These are phyloP conservation scores for Anas capensis DNA, from an alignment of 2,797 vertebrate genomes.

Conservation along the genomic window DNA sequence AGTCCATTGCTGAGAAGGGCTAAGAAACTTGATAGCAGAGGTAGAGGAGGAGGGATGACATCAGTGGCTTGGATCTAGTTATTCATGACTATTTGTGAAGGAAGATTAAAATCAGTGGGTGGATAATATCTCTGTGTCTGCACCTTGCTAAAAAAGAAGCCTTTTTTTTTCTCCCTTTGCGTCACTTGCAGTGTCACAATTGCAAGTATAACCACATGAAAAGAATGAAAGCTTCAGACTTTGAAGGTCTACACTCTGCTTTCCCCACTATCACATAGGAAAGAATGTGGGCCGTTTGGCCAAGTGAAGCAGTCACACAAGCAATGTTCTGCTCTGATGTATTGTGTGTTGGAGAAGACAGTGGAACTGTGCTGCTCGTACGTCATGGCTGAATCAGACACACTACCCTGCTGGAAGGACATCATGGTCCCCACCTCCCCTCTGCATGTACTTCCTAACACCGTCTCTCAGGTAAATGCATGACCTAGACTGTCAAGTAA, in stretches of 20 bases:
- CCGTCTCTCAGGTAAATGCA: rapidly evolving
- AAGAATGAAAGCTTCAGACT: neutral
- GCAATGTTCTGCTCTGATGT: neutral
- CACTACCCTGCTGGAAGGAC: neutral
- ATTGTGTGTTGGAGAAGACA: neutral
- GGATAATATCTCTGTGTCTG: conserved; percentile 32
- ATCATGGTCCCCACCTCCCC: rapidly evolving
- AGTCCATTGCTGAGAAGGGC: neutral
- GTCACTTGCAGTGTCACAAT: conserved; percentile 50
- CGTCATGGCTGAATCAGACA: neutral
- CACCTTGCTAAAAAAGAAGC: conserved; percentile 19
- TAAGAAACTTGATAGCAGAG: neutral
- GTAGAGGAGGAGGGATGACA: neutral
- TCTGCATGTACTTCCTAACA: rapidly evolving
- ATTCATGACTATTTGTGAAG: neutral
- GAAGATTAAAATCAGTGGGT: conserved; percentile 57
- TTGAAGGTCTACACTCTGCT: neutral
- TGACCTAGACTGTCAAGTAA: neutral
- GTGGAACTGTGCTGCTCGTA: neutral
- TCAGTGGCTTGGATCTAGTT: neutral
- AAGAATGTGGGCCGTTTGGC: neutral
- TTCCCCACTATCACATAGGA: neutral
- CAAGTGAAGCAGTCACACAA: rapidly evolving
- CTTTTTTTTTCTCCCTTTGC: conserved; percentile 58
- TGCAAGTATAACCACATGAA: conserved; percentile 51